A percentile compares a stretch with the other conserved stretches of the same genome.
Evolutionary conservation across 2,888 invertebrate species (phyloP).

Genomic region (Sarcophaga caerulescens): DNA sequence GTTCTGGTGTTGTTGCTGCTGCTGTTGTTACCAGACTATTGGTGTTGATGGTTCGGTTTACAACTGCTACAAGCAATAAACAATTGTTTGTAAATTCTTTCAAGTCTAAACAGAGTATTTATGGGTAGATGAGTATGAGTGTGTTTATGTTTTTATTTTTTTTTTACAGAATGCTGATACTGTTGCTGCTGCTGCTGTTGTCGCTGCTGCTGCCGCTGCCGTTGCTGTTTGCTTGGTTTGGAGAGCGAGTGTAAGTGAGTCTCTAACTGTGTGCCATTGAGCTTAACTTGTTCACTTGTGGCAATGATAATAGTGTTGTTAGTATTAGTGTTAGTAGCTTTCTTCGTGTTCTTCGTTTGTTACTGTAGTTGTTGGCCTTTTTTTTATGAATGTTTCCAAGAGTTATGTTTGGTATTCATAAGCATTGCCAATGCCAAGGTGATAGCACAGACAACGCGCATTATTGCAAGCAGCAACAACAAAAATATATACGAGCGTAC

Average conservation of each 20-base stretch:
- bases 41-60: slow-evolving; percentile 68
- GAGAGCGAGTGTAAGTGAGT: neutral
- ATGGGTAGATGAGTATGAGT: neutral
- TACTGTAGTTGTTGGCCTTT: slow-evolving; percentile 39
- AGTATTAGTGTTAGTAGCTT: slow-evolving; percentile 39
- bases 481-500: neutral
- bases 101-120: slow-evolving; percentile 59
- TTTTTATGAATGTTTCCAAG: slow-evolving; percentile 41
- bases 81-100: slow-evolving; percentile 71
- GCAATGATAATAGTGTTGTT: slow-evolving; percentile 27
- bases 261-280: slow-evolving; percentile 23
- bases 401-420: slow-evolving; percentile 75
- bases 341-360: slow-evolving; percentile 58
- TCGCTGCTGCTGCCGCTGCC: neutral
- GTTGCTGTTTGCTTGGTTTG: slow-evolving; percentile 9
- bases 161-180: slow-evolving; percentile 14
- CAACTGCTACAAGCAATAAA: slow-evolving; percentile 70
- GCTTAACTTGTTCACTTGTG: slow-evolving; percentile 55
- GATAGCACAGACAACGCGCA: slow-evolving; percentile 76
- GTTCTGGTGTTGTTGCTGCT: slow-evolving; percentile 16
- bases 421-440: slow-evolving; percentile 79
- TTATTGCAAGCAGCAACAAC: slow-evolving; percentile 63
- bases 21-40: slow-evolving; percentile 46
- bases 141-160: slow-evolving; percentile 5
- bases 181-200: neutral